A percentile compares a stretch with the other conserved stretches of the same genome.
Conservation (phyloP, 2,888 invertebrate species). For the Netelia fuscicornis region DNA sequence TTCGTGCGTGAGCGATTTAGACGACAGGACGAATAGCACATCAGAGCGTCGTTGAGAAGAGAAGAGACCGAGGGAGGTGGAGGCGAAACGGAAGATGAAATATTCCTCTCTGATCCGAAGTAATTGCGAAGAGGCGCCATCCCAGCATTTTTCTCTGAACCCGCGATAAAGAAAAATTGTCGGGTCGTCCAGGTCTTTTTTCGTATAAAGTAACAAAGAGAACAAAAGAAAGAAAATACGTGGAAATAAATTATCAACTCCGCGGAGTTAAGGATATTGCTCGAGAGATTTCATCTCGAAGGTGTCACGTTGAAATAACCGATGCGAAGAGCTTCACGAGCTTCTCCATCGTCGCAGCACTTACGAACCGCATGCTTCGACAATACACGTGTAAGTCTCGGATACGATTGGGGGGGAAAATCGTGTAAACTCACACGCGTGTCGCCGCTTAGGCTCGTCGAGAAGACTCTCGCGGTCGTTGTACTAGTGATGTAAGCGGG, state of each 20-base stretch:
- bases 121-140: slow-evolving; percentile 81
- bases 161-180: slow-evolving; percentile 19
- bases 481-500: slow-evolving; percentile 45
- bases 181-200: background rate
- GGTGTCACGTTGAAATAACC: background rate
- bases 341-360: slow-evolving; percentile 23
- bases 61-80: slow-evolving; percentile 50
- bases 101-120: slow-evolving; percentile 83
- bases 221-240: background rate
- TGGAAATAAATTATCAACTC: slow-evolving; percentile 2
- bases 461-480: slow-evolving; percentile 32
- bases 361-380: slow-evolving; percentile 15
- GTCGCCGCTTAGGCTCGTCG: slow-evolving; percentile 1
- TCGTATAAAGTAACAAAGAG: background rate
- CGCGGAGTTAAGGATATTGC: background rate
- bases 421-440: slow-evolving; percentile 1
- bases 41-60: slow-evolving; percentile 51
- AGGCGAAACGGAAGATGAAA: slow-evolving; percentile 78
- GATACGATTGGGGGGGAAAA: slow-evolving; percentile 47
- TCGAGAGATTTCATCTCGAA: background rate
- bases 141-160: slow-evolving; percentile 26
- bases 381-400: slow-evolving; percentile 61
- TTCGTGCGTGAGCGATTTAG: slow-evolving; percentile 52
- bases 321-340: background rate
- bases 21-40: slow-evolving; percentile 50